Conservation (phyloP, 2,888 invertebrate genomes). For the Plagodis dolabraria region DNA sequence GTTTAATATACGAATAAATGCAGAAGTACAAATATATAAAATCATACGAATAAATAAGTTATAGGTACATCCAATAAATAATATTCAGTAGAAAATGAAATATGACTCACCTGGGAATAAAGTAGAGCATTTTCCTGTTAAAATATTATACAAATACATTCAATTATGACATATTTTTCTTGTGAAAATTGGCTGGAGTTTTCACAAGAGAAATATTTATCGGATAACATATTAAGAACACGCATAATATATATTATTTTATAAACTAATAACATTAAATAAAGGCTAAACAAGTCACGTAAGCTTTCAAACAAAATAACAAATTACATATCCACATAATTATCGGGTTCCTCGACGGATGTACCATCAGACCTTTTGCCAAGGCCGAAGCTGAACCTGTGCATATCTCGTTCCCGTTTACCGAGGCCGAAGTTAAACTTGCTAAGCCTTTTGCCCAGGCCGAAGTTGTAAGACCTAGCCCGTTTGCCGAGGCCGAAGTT, state of each 20-base stretch:
- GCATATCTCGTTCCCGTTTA: slow-evolving; percentile 79
- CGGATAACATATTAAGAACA: background rate
- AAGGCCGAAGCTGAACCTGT: slow-evolving; percentile 83
- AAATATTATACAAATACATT: too few species aligned
- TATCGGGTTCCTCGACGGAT: slow-evolving; percentile 57
- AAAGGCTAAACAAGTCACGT: slow-evolving; percentile 36
- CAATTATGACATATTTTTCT: slow-evolving; percentile 41
- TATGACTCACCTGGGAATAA: background rate
- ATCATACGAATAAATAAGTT: background rate
- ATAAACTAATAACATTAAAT: background rate
- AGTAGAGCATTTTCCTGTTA: too few species aligned
- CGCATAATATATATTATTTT: slow-evolving; percentile 23
- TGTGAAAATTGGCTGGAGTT: slow-evolving; percentile 72
- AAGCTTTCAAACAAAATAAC: slow-evolving; percentile 44
- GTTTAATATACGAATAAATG: slow-evolving; percentile 36
- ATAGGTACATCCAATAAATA: slow-evolving; percentile 29
- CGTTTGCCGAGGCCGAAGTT: slow-evolving; percentile 82
- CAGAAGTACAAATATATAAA: slow-evolving; percentile 28
- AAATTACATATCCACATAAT: slow-evolving; percentile 65
- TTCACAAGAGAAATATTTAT: slow-evolving; percentile 58
- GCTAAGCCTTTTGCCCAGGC: slow-evolving; percentile 82
- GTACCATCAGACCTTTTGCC: slow-evolving; percentile 78
- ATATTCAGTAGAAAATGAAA: background rate
- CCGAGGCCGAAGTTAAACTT: slow-evolving; percentile 85
- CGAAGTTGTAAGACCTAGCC: slow-evolving; percentile 79